These are phyloP conservation scores for Junco hyemalis DNA, from an alignment of 2,113 vertebrate species.

Conservation along the genomic window DNA sequence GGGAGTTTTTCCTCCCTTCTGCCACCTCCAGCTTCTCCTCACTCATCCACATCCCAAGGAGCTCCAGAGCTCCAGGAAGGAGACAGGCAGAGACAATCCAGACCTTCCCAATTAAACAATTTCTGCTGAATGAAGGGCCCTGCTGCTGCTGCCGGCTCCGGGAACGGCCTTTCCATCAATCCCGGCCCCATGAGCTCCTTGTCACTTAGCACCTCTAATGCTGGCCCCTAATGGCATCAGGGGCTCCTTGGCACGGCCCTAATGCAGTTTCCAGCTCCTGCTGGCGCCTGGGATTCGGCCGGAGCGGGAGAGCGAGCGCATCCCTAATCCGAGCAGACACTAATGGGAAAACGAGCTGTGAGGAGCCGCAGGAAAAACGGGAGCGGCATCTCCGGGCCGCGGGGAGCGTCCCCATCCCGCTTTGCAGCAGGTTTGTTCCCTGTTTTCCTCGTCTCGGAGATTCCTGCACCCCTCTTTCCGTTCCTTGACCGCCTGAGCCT, in stretches of 20 bases:
- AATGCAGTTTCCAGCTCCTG: slow-evolving; percentile 51
- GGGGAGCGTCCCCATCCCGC: accelerated
- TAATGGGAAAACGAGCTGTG: not conserved
- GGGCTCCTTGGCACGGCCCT: not conserved
- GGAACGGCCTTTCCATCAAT: not conserved
- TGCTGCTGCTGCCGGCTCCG: not conserved
- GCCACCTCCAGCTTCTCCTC: not conserved
- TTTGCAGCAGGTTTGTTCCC: accelerated
- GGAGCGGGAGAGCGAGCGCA: not conserved
- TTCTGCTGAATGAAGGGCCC: not conserved
- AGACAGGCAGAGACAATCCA: slow-evolving; percentile 27
- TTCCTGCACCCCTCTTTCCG: accelerated
- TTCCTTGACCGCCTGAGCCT: accelerated
- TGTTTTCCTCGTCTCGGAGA: accelerated
- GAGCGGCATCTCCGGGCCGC: accelerated
- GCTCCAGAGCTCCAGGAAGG: not conserved
- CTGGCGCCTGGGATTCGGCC: slow-evolving; percentile 29
- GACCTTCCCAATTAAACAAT: not conserved
- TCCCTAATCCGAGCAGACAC: slow-evolving; percentile 42
- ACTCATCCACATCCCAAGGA: accelerated
- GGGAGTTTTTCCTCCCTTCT: accelerated
- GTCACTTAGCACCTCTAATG: slow-evolving; percentile 55
- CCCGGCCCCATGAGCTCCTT: not conserved
- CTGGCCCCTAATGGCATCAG: slow-evolving; percentile 44
- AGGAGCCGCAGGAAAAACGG: not conserved